A percentile compares a stretch with the other conserved stretches of the same genome.
Conservation (phyloP, 2,888 invertebrate species). For the Crematogaster levior region DNA sequence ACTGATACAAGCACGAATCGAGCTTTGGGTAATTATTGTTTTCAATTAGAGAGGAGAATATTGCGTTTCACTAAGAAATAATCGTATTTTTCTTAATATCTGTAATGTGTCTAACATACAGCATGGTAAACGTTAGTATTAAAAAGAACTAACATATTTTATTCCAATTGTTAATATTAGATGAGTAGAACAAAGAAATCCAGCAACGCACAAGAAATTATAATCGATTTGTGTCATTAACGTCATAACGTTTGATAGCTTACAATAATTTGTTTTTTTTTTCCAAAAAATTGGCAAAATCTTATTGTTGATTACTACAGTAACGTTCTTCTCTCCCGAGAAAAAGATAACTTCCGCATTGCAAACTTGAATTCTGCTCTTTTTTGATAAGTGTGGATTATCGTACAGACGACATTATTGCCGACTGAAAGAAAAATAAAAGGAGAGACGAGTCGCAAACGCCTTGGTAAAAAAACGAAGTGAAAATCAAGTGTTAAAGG, state of each 20-base stretch:
- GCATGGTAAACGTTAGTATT: neutral
- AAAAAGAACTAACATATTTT: neutral
- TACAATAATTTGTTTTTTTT: too few species aligned
- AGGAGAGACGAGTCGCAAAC: too few species aligned
- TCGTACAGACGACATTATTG: neutral
- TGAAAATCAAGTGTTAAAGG: neutral
- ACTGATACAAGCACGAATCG: neutral
- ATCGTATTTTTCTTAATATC: neutral
- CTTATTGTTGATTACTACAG: neutral
- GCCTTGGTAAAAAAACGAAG: too few species aligned
- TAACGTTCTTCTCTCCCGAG: neutral
- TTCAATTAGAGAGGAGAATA: neutral
- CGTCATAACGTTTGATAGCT: neutral
- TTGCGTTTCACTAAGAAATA: neutral
- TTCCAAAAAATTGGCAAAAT: neutral
- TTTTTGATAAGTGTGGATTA: conserved; percentile 13
- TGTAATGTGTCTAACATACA: neutral
- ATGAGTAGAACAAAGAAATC: neutral
- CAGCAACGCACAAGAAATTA: neutral
- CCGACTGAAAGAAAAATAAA: neutral
- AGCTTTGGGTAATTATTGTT: neutral
- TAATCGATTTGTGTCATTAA: conserved; percentile 3
- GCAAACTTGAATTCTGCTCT: neutral
- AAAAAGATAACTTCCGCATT: neutral
- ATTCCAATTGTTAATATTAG: neutral